Conservation (phyloP, 2,113 vertebrate species). For the Sus scrofa region T2T-Sscrofa CM000819.6:93717501-93718000, state of each 20-base stretch:
- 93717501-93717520: not conserved
- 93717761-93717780: not conserved
- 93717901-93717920: not conserved
- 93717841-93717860: not conserved
- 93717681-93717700: not conserved
- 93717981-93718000: not conserved
- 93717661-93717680: not conserved
- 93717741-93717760: not conserved
- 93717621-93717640: not conserved
- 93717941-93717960: not conserved
- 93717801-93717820: not conserved
- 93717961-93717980: not conserved
- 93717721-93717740: not conserved
- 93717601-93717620: not conserved
- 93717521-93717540: not conserved
- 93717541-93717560: not conserved
- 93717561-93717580: not conserved
- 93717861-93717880: not conserved
- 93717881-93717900: constrained; percentile 14
- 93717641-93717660: not conserved
- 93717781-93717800: not conserved
- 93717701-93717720: not conserved
- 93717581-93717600: not conserved
- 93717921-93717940: not conserved
- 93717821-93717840: not conserved